These are phyloP conservation scores for Antrozous pallidus DNA, from an alignment of 2,797 vertebrate genomes.

Conservation along the genomic window DNA sequence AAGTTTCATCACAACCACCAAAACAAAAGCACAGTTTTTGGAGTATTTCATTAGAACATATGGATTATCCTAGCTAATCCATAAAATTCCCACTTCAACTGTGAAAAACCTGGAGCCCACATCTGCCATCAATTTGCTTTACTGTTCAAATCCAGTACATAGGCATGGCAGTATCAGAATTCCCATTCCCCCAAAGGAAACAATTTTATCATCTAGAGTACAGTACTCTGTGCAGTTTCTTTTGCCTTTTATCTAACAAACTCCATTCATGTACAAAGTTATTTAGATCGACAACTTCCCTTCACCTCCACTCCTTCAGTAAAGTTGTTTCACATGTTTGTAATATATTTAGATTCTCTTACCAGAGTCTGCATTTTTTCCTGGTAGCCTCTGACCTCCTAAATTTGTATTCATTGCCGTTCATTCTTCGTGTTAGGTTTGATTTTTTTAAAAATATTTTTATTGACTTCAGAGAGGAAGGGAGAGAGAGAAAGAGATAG, in stretches of 20 bases:
- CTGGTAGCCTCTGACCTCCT: not conserved
- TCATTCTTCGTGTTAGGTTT: not conserved
- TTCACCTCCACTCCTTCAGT: not conserved
- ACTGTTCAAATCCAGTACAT: not conserved
- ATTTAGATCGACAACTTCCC: not conserved
- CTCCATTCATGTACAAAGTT: not conserved
- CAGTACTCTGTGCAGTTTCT: not conserved
- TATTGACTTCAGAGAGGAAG: too few species aligned
- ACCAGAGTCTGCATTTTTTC: not conserved
- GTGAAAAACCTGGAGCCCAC: not conserved
- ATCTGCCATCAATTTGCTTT: not conserved
- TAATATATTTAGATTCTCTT: not conserved
- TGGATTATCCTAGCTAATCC: not conserved
- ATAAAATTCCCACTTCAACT: not conserved
- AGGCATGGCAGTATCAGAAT: not conserved
- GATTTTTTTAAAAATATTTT: too few species aligned
- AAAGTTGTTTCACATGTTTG: not conserved
- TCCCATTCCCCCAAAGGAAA: not conserved
- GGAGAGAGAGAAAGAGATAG: too few species aligned
- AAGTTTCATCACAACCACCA: not conserved
- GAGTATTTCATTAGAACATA: too few species aligned
- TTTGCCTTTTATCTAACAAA: not conserved
- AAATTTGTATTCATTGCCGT: not conserved
- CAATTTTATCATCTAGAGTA: not conserved
- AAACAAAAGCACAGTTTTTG: too few species aligned